A percentile compares a stretch with the other conserved stretches of the same genome.
Conservation (phyloP, 2,113 vertebrate genomes). For the Bolborhynchus lineola region DNA sequence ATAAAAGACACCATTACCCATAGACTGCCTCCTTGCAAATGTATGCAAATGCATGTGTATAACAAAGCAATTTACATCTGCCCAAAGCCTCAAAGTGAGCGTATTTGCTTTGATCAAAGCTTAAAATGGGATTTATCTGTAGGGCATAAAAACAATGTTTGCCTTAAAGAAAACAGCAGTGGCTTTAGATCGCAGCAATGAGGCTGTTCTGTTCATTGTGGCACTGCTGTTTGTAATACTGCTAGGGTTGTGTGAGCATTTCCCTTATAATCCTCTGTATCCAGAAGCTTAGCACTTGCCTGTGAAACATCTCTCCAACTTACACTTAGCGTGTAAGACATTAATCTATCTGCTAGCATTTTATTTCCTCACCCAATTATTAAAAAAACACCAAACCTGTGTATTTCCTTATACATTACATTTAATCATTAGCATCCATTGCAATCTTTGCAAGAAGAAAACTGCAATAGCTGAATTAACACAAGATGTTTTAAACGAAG, state of each 20-base stretch:
- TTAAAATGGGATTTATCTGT: conserved; percentile 77
- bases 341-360: conserved; percentile 18
- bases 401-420: neutral
- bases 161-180: conserved; percentile 66
- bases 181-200: conserved; percentile 45
- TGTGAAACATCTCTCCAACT: conserved; percentile 21
- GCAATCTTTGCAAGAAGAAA: neutral
- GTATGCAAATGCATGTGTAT: conserved; percentile 74
- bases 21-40: conserved; percentile 70
- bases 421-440: neutral
- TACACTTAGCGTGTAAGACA: neutral
- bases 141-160: conserved; percentile 74
- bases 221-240: conserved; percentile 31
- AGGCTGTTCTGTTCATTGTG: conserved; percentile 35
- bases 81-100: conserved; percentile 74
- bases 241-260: conserved; percentile 24
- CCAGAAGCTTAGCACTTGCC: conserved; percentile 21
- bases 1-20: conserved; percentile 34
- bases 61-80: conserved; percentile 77
- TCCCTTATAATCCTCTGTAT: conserved; percentile 39
- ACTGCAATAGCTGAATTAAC: neutral
- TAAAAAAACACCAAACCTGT: neutral
- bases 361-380: neutral
- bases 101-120: conserved; percentile 78
- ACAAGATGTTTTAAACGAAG: neutral